Percentiles rank a stretch among this genome's conserved stretches.
Evolutionary conservation across 1,140 invertebrate species (phyloP).

Genomic region (Bactericera cockerelli): DNA sequence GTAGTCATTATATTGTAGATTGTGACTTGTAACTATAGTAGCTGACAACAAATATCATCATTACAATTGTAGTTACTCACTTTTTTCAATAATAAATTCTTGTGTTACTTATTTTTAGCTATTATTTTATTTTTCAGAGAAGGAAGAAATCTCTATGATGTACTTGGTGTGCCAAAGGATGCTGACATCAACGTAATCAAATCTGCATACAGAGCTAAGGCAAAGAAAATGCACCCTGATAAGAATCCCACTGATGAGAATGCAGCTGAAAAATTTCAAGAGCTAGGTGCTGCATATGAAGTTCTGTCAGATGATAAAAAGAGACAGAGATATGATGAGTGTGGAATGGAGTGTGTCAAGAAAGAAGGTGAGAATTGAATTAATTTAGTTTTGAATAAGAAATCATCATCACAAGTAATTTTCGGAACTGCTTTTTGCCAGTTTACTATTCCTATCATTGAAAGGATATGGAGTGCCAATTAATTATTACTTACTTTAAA

Average conservation of each 20-base stretch:
- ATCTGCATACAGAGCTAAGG: conserved; percentile 88
- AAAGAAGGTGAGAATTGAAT: conserved; percentile 67
- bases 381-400: too few species aligned
- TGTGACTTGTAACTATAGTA: too few species aligned
- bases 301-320: conserved; percentile 89
- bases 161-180: conserved; percentile 66
- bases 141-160: conserved; percentile 84
- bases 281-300: conserved; percentile 93
- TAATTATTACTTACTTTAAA: too few species aligned
- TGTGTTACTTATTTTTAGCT: too few species aligned
- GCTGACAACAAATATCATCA: too few species aligned
- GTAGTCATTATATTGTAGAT: too few species aligned
- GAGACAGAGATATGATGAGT: conserved; percentile 84
- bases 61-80: too few species aligned
- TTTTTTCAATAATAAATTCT: too few species aligned
- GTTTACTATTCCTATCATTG: too few species aligned
- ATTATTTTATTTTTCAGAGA: neutral
- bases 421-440: conserved; percentile 74
- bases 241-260: conserved; percentile 91
- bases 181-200: conserved; percentile 91
- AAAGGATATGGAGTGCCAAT: too few species aligned
- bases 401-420: too few species aligned
- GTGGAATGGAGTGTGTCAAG: conserved; percentile 93
- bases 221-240: conserved; percentile 96
- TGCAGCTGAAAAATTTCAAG: conserved; percentile 86